Evolutionary conservation across 2,113 vertebrate species (phyloP).

Genomic region (Diadophis punctatus): DNA sequence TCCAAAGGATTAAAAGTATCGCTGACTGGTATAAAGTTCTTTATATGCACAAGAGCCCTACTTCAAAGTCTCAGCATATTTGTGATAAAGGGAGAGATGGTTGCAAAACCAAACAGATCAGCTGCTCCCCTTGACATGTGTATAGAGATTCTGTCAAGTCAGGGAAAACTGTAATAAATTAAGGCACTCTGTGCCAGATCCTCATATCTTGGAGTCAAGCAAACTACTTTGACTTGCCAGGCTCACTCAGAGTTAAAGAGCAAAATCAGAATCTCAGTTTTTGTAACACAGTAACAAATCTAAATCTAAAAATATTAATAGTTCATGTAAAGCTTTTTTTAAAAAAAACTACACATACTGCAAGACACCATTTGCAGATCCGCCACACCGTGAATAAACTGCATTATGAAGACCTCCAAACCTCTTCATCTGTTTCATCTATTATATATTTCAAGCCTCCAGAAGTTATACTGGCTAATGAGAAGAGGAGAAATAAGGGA

Average conservation of each 20-base stretch:
- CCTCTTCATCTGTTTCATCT: slow-evolving; percentile 64
- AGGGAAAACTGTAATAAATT: slow-evolving; percentile 55
- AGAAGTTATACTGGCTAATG: slow-evolving; percentile 51
- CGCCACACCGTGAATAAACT: slow-evolving; percentile 69
- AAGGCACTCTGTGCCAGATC: slow-evolving; percentile 40
- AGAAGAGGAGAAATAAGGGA: not conserved
- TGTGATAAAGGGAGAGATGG: slow-evolving; percentile 16
- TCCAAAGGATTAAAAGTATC: slow-evolving; percentile 23
- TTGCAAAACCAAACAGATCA: slow-evolving; percentile 43
- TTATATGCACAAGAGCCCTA: slow-evolving; percentile 3
- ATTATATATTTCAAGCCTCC: slow-evolving; percentile 58
- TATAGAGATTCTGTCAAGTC: slow-evolving; percentile 46
- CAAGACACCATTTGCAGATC: slow-evolving; percentile 58
- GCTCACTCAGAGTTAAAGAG: slow-evolving; percentile 40
- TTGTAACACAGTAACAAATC: slow-evolving; percentile 50
- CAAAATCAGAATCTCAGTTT: slow-evolving; percentile 49
- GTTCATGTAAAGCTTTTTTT: slow-evolving; percentile 24
- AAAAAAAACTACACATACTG: slow-evolving; percentile 42
- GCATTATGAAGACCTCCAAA: slow-evolving; percentile 57
- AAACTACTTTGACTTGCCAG: slow-evolving; percentile 35
- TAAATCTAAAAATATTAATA: no score
- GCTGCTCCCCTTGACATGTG: slow-evolving; percentile 29
- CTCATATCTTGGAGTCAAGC: slow-evolving; percentile 43
- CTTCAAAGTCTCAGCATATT: slow-evolving; percentile 18
- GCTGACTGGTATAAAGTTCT: slow-evolving; percentile 13